These are phyloP conservation scores for Ornithoptera alexandrae DNA, from an alignment of 2,888 invertebrate genomes.

Conservation along the genomic window DNA sequence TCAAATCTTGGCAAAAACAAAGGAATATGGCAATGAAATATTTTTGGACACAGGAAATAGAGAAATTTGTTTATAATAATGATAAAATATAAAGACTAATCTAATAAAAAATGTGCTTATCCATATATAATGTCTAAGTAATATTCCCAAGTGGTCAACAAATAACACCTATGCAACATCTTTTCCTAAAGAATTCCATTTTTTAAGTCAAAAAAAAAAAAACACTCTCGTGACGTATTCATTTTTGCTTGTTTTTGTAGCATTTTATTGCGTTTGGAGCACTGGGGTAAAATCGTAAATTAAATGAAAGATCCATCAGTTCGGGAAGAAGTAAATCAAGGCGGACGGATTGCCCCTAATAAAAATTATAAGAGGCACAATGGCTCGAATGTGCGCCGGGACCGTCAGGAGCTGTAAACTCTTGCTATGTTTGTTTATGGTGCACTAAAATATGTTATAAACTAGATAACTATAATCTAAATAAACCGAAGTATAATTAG, in stretches of 20 bases:
- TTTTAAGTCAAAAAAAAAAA: constrained; percentile 28
- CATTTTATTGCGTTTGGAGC: constrained; percentile 71
- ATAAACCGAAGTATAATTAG: constrained; percentile 77
- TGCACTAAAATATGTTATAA: constrained; percentile 80
- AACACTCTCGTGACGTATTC: constrained; percentile 49
- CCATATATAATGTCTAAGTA: not conserved
- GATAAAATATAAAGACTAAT: no score
- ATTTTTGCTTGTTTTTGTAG: constrained; percentile 76
- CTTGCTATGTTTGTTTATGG: constrained; percentile 79
- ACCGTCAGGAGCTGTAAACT: constrained; percentile 77
- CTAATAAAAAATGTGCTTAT: no score
- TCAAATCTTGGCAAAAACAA: no score
- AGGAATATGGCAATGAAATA: no score
- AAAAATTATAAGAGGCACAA: constrained; percentile 81
- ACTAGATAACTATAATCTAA: constrained; percentile 78
- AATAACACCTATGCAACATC: not conserved
- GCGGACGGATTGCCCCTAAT: constrained; percentile 79
- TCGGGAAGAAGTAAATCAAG: constrained; percentile 80
- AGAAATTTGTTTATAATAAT: no score
- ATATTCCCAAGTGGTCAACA: not conserved
- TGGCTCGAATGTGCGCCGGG: constrained; percentile 72
- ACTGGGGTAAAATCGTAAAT: constrained; percentile 76
- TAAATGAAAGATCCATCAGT: constrained; percentile 78
- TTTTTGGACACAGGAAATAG: no score
- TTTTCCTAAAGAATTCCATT: constrained; percentile 11